Evolutionary conservation across 2,888 invertebrate genomes (phyloP).

Genomic region (Neoaliturus tenellus): DNA sequence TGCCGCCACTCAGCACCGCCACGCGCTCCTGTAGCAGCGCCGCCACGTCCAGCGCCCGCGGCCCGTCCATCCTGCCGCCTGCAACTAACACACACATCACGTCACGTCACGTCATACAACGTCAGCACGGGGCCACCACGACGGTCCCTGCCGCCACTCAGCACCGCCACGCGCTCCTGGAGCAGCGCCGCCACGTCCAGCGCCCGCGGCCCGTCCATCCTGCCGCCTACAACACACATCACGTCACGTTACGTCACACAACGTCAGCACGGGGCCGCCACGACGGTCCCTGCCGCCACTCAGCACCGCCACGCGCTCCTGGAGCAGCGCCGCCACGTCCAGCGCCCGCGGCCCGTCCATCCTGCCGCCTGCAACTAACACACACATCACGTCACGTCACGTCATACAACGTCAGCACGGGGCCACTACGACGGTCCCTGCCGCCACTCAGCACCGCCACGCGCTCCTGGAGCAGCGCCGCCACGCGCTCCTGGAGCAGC

Average conservation of each 20-base stretch:
- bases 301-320: no score
- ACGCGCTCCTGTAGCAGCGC: slow-evolving; percentile 96
- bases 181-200: slow-evolving; percentile 96
- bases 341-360: no score
- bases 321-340: no score
- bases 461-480: slow-evolving; percentile 95
- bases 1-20: slow-evolving; percentile 95
- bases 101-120: no score
- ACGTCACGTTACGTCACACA: no score
- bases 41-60: slow-evolving; percentile 95
- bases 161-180: slow-evolving; percentile 95
- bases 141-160: slow-evolving; percentile 96
- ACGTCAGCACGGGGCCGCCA: background rate
- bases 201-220: slow-evolving; percentile 84
- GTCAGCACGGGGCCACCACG: slow-evolving; percentile 95
- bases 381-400: no score
- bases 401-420: slow-evolving; percentile 93
- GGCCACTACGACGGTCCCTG: slow-evolving; percentile 95
- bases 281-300: no score
- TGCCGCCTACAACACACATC: slow-evolving; percentile 54
- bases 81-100: background rate
- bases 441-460: slow-evolving; percentile 96
- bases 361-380: no score
- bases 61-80: slow-evolving; percentile 74
- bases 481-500: slow-evolving; percentile 95